Percentiles rank a stretch among this genome's conserved stretches.
These are phyloP conservation scores for Porites evermanni DNA, from an alignment of 92 coral and sea anemone species.

Conservation along the genomic window DNA sequence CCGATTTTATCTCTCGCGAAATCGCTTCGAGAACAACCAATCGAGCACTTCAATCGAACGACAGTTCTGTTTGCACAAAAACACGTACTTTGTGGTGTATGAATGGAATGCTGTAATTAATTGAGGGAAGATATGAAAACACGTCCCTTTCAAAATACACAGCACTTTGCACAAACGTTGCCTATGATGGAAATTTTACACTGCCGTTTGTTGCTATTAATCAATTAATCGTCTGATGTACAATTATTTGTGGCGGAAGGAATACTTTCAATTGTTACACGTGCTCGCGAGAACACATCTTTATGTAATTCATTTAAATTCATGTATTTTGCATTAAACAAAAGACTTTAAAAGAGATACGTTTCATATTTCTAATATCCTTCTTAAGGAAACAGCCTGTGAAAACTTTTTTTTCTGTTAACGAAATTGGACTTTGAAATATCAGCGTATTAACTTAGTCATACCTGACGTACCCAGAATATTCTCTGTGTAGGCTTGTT, in stretches of 20 bases:
- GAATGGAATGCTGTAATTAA: constrained; percentile 24
- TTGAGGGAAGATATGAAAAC: too few relatives aligned
- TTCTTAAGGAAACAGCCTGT: too few relatives aligned
- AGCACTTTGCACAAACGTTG: background rate
- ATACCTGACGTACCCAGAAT: constrained; percentile 6
- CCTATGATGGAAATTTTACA: background rate
- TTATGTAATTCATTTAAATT: background rate
- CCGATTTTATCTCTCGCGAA: constrained; percentile 28
- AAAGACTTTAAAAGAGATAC: background rate
- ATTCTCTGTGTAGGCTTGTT: background rate
- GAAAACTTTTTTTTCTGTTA: background rate
- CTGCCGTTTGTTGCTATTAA: background rate
- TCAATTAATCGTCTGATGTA: constrained; percentile 24
- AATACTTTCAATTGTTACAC: constrained; percentile 20
- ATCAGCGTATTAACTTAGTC: background rate
- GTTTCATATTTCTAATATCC: background rate
- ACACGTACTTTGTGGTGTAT: background rate
- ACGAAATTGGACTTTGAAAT: background rate
- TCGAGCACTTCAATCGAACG: constrained; percentile 32
- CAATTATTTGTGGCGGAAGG: constrained; percentile 33
- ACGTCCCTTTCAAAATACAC: background rate
- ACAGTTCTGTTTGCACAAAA: constrained; percentile 33
- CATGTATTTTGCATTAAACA: background rate
- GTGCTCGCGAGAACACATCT: constrained; percentile 39
- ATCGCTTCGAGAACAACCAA: constrained; percentile 43